phyloP scores from a whole-genome alignment of 2,888 invertebrate species.

The Euproctis similis region DNA sequence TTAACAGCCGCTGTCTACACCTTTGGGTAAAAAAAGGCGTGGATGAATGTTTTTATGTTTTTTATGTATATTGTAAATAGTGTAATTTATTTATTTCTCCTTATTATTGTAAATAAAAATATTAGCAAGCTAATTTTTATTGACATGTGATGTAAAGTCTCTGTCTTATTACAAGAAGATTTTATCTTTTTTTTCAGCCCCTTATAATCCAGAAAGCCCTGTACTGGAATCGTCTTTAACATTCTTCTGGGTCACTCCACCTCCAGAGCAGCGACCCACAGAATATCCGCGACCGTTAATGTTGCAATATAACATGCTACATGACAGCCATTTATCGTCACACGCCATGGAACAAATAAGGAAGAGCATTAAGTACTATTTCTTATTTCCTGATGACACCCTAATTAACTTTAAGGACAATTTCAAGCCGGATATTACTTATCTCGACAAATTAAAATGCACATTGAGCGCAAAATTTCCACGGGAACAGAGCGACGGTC shows the following conservation, averaged over 20 bases:
- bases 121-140: no score
- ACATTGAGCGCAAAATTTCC: constrained; percentile 89
- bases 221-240: constrained; percentile 88
- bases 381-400: constrained; percentile 68
- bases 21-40: no score
- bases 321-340: constrained; percentile 87
- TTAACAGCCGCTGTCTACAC: no score
- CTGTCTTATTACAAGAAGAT: no score
- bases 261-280: constrained; percentile 91
- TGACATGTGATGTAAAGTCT: no score
- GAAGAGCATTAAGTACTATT: constrained; percentile 89
- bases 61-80: no score
- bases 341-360: constrained; percentile 91
- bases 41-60: no score
- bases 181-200: constrained; percentile 78
- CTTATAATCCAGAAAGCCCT: constrained; percentile 86
- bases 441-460: constrained; percentile 89
- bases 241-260: constrained; percentile 97
- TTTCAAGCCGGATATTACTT: constrained; percentile 83
- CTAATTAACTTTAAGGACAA: constrained; percentile 72
- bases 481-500: constrained; percentile 84
- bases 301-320: constrained; percentile 88
- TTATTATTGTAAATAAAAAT: no score
- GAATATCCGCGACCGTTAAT: constrained; percentile 95
- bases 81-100: no score